These are phyloP conservation scores for Todiramphus saurophagus DNA, from an alignment of 2,113 vertebrate species.

Conservation along the genomic window DNA sequence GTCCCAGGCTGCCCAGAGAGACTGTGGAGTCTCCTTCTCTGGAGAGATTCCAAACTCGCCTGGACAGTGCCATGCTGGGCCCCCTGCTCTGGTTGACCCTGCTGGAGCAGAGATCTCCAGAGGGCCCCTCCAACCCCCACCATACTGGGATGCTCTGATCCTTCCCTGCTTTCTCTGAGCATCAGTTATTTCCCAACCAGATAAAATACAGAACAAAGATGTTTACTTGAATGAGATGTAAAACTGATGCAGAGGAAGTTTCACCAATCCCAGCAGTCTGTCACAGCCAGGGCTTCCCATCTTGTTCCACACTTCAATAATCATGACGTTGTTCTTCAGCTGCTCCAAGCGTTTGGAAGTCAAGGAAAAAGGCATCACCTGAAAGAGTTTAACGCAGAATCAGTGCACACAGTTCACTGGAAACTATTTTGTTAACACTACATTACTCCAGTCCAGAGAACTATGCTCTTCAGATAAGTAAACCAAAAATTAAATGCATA, in stretches of 20 bases:
- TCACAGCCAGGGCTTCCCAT: conserved; percentile 77
- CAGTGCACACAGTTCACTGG: too few species aligned
- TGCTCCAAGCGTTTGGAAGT: conserved; percentile 83
- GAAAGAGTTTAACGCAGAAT: background rate
- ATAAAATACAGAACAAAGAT: background rate
- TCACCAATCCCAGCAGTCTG: conserved; percentile 87
- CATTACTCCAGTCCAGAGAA: background rate
- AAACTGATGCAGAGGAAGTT: conserved; percentile 95
- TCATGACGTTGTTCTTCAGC: conserved; percentile 92
- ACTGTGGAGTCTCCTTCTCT: too few species aligned
- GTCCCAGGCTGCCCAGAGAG: too few species aligned
- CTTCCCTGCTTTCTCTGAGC: background rate
- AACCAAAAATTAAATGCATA: background rate
- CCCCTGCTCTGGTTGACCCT: too few species aligned
- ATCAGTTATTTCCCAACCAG: background rate
- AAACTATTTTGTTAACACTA: background rate
- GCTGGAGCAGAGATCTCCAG: background rate
- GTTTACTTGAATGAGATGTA: conserved; percentile 93
- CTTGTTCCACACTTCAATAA: conserved; percentile 95
- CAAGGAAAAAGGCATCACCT: conserved; percentile 89
- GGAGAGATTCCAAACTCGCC: too few species aligned
- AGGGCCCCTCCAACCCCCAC: background rate
- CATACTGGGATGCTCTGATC: background rate
- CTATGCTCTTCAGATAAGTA: accelerated
- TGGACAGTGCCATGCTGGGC: too few species aligned